phyloP scores from a whole-genome alignment of 2,113 vertebrate species.

The Neoarius graeffei region DNA sequence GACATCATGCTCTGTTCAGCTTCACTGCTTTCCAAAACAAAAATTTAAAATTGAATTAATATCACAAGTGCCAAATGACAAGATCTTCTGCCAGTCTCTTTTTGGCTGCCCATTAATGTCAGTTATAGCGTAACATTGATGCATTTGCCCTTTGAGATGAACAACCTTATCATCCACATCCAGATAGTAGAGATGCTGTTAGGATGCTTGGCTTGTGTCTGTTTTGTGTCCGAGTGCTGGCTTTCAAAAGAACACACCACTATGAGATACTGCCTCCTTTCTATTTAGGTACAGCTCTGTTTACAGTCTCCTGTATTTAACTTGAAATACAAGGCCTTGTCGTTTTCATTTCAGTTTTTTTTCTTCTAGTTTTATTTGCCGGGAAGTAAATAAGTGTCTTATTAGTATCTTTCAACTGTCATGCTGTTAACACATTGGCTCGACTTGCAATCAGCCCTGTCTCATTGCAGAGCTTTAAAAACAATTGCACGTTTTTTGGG shows the following conservation, averaged over 20 bases:
- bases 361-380: neutral
- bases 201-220: neutral
- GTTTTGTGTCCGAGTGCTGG: neutral
- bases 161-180: neutral
- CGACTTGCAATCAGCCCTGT: neutral
- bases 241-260: neutral
- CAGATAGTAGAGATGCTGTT: conserved; percentile 6
- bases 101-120: neutral
- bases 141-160: neutral
- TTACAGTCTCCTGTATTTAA: conserved; percentile 1
- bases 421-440: neutral
- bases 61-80: neutral
- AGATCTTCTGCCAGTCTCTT: neutral
- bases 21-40: neutral
- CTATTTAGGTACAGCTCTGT: conserved; percentile 3
- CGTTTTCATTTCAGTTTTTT: neutral
- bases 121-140: conserved; percentile 6
- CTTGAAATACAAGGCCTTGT: neutral
- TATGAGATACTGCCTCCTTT: neutral
- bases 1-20: neutral
- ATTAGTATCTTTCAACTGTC: neutral
- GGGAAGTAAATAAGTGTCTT: neutral
- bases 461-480: neutral
- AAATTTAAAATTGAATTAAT: neutral
- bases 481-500: neutral